phyloP scores from a whole-genome alignment of 2,113 vertebrate species.

The Gadus chalcogrammus region DNA sequence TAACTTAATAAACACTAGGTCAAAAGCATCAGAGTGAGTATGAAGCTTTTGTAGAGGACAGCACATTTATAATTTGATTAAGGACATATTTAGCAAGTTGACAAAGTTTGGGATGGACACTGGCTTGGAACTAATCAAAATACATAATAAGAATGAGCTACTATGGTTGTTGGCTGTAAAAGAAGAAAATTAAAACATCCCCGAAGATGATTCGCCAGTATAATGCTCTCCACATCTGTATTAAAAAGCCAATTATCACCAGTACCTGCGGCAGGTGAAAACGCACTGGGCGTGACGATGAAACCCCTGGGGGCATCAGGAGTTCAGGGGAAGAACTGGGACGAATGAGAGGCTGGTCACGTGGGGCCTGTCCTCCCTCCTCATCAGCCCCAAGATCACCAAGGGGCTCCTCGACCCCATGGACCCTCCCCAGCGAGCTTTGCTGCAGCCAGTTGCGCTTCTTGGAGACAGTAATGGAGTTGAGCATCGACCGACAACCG shows the following conservation, averaged over 20 bases:
- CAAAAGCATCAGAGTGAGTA: no score
- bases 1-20: no score
- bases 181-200: no score
- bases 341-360: slow-evolving; percentile 39
- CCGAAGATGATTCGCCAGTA: no score
- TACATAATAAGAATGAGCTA: no score
- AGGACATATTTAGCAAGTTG: no score
- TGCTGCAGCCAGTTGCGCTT: slow-evolving; percentile 97
- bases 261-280: slow-evolving; percentile 54
- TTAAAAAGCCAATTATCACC: background rate
- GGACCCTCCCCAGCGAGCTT: slow-evolving; percentile 70
- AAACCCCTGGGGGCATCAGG: slow-evolving; percentile 38
- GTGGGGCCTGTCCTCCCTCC: slow-evolving; percentile 47
- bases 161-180: no score
- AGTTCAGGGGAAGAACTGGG: slow-evolving; percentile 58
- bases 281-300: background rate
- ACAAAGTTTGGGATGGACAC: no score
- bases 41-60: no score
- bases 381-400: slow-evolving; percentile 62
- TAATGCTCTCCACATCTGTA: no score
- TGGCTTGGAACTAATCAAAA: no score
- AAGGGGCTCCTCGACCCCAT: slow-evolving; percentile 66
- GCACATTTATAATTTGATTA: no score
- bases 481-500: slow-evolving; percentile 66
- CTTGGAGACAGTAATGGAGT: slow-evolving; percentile 94